Evolutionary conservation across 2,797 vertebrate species (phyloP).

Genomic region (Phoebastria nigripes): DNA sequence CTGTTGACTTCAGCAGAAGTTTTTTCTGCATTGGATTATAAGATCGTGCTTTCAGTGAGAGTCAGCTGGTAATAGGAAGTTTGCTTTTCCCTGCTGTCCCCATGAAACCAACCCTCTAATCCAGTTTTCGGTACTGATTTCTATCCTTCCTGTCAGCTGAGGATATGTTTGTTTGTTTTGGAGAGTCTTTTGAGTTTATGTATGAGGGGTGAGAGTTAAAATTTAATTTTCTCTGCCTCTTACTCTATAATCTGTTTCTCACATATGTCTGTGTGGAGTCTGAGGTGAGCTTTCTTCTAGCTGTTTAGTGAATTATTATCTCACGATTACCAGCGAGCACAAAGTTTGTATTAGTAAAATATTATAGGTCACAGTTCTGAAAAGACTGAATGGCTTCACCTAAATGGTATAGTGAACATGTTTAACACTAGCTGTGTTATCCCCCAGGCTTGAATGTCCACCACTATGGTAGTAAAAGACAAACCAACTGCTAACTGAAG

Average conservation of each 20-base stretch:
- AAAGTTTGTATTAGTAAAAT: not conserved
- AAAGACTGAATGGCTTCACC: not conserved
- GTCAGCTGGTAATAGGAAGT: not conserved
- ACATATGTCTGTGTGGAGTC: not conserved
- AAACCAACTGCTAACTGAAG: not conserved
- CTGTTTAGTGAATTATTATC: not conserved
- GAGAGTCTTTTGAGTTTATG: not conserved
- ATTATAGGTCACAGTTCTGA: not conserved
- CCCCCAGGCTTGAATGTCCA: not conserved
- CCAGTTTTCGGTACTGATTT: not conserved
- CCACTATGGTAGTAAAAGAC: not conserved
- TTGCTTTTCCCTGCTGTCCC: not conserved
- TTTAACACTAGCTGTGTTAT: not conserved
- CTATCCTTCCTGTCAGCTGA: not conserved
- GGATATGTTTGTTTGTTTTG: not conserved
- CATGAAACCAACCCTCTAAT: not conserved
- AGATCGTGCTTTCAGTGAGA: not conserved
- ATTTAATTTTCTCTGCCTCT: slow-evolving; percentile 33
- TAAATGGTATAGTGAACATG: not conserved
- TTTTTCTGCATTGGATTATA: not conserved
- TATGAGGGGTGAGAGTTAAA: not conserved
- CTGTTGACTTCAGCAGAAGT: not conserved
- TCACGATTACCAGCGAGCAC: not conserved
- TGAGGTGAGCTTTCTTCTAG: not conserved
- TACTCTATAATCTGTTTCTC: slow-evolving; percentile 14